Conservation (phyloP, 2,888 invertebrate genomes). For the Chloroclystis v-ata region DNA sequence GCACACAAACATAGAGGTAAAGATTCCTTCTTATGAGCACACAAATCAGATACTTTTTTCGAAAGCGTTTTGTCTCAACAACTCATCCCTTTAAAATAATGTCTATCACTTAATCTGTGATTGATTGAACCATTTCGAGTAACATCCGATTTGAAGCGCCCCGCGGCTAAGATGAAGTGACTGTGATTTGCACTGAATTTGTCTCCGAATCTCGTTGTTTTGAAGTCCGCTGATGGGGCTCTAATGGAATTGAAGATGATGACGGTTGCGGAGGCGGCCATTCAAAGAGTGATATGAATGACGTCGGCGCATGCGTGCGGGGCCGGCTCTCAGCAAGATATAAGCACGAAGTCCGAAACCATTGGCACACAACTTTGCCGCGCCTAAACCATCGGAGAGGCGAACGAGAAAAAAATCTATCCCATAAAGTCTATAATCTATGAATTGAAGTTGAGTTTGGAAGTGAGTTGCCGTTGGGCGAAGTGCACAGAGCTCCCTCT, state of each 20-base stretch:
- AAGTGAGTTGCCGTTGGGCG: constrained; percentile 43
- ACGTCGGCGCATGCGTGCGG: constrained; percentile 58
- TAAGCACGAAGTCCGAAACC: constrained; percentile 61
- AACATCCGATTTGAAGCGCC: constrained; percentile 15
- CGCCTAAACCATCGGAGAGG: constrained; percentile 64
- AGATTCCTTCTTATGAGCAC: too few relatives aligned
- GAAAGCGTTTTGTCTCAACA: background rate
- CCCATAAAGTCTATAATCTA: constrained; percentile 24
- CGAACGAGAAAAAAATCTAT: constrained; percentile 36
- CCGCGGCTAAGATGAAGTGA: constrained; percentile 5
- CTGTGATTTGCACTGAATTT: constrained; percentile 8
- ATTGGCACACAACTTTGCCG: constrained; percentile 71
- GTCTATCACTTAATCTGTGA: constrained; percentile 18
- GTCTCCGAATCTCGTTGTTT: constrained; percentile 1
- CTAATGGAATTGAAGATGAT: constrained; percentile 37
- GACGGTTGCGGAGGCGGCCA: constrained; percentile 66
- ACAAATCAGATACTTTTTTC: background rate
- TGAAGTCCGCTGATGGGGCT: constrained; percentile 7
- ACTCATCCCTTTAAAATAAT: background rate
- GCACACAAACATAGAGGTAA: too few relatives aligned
- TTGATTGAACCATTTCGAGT: constrained; percentile 22
- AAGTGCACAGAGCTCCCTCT: constrained; percentile 39
- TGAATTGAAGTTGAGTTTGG: constrained; percentile 10
- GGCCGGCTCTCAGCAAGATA: constrained; percentile 53
- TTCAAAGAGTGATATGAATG: constrained; percentile 71